Percentiles rank a stretch among this genome's conserved stretches.
These are phyloP conservation scores for Spea hammondii DNA, from an alignment of 2,797 vertebrate genomes.

Conservation along the genomic window DNA sequence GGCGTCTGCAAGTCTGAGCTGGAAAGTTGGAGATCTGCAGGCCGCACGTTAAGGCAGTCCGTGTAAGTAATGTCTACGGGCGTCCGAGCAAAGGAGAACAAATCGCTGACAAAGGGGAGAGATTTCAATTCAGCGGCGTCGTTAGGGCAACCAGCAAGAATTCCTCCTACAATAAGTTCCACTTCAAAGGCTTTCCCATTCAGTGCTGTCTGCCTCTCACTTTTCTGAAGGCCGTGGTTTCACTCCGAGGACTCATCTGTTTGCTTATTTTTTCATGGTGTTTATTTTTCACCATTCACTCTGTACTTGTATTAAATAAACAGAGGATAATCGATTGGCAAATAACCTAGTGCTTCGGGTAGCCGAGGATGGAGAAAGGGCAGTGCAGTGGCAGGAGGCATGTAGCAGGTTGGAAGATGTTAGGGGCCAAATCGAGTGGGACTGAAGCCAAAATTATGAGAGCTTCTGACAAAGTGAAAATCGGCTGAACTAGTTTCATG, in stretches of 20 bases:
- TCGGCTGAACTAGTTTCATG: conserved; percentile 71
- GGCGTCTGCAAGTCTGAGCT: conserved; percentile 99
- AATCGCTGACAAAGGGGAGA: conserved; percentile 97
- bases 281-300: conserved; percentile 96
- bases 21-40: conserved; percentile 94
- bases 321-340: conserved; percentile 77
- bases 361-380: background rate
- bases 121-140: conserved; percentile 96
- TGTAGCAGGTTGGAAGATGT: conserved; percentile 48
- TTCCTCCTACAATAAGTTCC: conserved; percentile 97
- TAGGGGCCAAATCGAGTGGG: conserved; percentile 54
- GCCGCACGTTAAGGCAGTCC: conserved; percentile 94
- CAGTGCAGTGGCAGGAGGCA: too few species aligned
- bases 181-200: conserved; percentile 98
- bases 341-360: conserved; percentile 68
- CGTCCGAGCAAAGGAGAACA: conserved; percentile 99
- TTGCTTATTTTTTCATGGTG: conserved; percentile 93
- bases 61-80: conserved; percentile 96
- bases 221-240: conserved; percentile 92
- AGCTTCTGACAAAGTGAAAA: conserved; percentile 70
- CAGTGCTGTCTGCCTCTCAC: conserved; percentile 88
- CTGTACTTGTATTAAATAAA: conserved; percentile 93
- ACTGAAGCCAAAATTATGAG: conserved; percentile 64
- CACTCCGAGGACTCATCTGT: conserved; percentile 84
- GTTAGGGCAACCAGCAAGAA: conserved; percentile 98